Conservation (phyloP, 2,797 vertebrate genomes). For the Novumbra hubbsi region DNA sequence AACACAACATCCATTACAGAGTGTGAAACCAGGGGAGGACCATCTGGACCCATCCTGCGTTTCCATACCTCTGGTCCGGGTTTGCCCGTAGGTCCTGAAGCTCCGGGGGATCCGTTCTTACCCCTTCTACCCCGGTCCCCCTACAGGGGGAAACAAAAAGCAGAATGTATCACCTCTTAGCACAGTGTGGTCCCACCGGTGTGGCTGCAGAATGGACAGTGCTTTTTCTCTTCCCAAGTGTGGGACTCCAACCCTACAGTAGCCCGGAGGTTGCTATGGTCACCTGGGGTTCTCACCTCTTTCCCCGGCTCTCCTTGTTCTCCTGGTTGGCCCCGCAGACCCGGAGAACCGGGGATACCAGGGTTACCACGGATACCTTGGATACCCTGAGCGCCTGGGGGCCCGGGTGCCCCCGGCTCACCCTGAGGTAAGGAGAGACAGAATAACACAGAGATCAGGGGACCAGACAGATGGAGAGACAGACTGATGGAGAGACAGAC, state of each 20-base stretch:
- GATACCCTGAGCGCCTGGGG: constrained; percentile 83
- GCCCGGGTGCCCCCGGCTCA: constrained; percentile 80
- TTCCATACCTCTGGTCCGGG: constrained; percentile 72
- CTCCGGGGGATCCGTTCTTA: constrained; percentile 76
- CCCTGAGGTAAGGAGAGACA: constrained; percentile 66
- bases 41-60: background rate
- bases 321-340: constrained; percentile 74
- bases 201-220: too few relatives aligned
- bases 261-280: too few relatives aligned
- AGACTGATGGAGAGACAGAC: too few relatives aligned
- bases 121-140: constrained; percentile 83
- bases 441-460: too few relatives aligned
- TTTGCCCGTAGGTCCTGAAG: constrained; percentile 67
- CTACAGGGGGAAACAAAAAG: constrained; percentile 58
- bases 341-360: constrained; percentile 77
- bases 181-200: background rate
- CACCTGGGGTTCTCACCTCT: constrained; percentile 64
- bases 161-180: constrained; percentile 34
- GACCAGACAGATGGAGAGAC: too few relatives aligned
- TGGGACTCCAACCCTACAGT: too few relatives aligned
- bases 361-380: constrained; percentile 83
- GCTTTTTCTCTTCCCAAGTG: too few relatives aligned
- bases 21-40: background rate
- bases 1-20: constrained; percentile 2
- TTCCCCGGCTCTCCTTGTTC: constrained; percentile 73